Evolutionary conservation across 2,888 invertebrate species (phyloP).

Genomic region (Sarcophaga carnaria): DNA sequence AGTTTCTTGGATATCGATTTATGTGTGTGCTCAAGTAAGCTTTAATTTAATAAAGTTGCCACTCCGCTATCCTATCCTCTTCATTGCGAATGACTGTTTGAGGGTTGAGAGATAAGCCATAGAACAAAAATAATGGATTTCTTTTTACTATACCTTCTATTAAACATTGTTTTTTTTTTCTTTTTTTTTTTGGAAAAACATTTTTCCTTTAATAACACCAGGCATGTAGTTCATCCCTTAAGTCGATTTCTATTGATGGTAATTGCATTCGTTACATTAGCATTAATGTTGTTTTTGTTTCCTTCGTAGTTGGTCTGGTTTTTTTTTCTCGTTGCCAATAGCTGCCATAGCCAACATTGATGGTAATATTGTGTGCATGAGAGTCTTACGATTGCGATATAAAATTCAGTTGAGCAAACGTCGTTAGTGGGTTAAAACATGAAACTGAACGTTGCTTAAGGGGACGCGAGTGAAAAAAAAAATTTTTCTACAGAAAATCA

Average conservation of each 20-base stretch:
- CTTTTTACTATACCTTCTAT: too few relatives aligned
- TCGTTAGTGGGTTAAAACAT: slow-evolving; percentile 69
- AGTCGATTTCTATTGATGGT: slow-evolving; percentile 38
- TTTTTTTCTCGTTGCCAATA: slow-evolving; percentile 66
- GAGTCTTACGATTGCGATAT: slow-evolving; percentile 68
- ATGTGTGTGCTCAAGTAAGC: too few relatives aligned
- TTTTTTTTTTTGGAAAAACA: too few relatives aligned
- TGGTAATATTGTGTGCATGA: slow-evolving; percentile 49
- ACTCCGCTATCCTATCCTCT: too few relatives aligned
- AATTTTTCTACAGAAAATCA: slow-evolving; percentile 24
- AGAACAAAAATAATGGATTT: too few relatives aligned
- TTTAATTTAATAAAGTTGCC: too few relatives aligned
- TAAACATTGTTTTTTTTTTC: too few relatives aligned
- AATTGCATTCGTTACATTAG: slow-evolving; percentile 36
- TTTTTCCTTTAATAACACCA: too few relatives aligned
- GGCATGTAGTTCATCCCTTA: neutral
- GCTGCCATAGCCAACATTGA: slow-evolving; percentile 61
- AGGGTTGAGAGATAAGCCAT: too few relatives aligned
- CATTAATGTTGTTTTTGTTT: slow-evolving; percentile 41
- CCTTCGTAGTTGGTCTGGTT: slow-evolving; percentile 59
- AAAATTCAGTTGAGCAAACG: slow-evolving; percentile 72
- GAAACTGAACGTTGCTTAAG: slow-evolving; percentile 37
- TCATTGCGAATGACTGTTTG: too few relatives aligned
- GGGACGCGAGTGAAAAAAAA: slow-evolving; percentile 26
- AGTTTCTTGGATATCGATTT: too few relatives aligned